Evolutionary conservation across 2,113 vertebrate species (phyloP).

Genomic region (Apteryx owenii): DNA sequence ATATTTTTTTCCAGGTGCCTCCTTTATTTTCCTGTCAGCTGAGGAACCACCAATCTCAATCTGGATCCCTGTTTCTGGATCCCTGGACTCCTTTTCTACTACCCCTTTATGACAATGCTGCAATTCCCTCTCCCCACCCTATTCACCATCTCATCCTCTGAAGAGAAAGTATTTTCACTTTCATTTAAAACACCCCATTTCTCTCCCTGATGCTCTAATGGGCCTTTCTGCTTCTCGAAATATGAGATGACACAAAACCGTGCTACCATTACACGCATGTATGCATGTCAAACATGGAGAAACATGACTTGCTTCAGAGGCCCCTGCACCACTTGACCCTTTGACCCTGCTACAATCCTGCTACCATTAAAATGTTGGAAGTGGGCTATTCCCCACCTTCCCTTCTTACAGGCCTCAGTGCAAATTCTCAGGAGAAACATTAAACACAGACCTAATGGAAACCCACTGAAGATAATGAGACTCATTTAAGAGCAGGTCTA

Average conservation of each 20-base stretch:
- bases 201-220: not conserved
- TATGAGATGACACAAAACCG: not conserved
- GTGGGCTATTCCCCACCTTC: not conserved
- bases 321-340: not conserved
- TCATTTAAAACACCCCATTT: not conserved
- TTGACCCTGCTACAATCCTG: not conserved
- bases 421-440: not conserved
- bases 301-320: not conserved
- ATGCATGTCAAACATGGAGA: accelerated
- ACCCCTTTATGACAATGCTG: not conserved
- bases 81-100: not conserved
- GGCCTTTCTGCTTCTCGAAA: not conserved
- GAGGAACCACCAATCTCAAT: not conserved
- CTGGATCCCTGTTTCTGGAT: not conserved
- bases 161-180: not conserved
- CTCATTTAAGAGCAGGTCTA: not conserved
- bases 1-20: not conserved
- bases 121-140: not conserved
- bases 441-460: not conserved
- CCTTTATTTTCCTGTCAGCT: not conserved
- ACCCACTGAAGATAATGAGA: not conserved
- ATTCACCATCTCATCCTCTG: not conserved
- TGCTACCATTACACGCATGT: not conserved
- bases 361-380: not conserved
- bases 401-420: accelerated